Conservation (phyloP, 2,113 vertebrate species). For the Eolophus roseicapilla region DNA sequence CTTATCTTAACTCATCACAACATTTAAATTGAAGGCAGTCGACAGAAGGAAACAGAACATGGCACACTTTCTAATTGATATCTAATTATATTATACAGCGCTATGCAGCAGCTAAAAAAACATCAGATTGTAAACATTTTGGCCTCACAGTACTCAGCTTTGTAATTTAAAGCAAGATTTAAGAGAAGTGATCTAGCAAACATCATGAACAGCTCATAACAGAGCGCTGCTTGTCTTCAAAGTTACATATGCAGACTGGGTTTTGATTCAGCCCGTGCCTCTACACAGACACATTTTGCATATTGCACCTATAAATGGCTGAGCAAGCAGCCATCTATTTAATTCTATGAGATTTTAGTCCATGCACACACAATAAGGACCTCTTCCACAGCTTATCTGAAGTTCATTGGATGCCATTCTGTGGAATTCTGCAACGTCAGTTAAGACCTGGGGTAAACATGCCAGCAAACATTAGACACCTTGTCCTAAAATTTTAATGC, state of each 20-base stretch:
- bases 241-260: conserved; percentile 2
- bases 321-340: conserved; percentile 16
- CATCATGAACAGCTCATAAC: conserved; percentile 39
- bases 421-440: not conserved
- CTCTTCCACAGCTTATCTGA: not conserved
- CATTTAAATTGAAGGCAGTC: conserved; percentile 52
- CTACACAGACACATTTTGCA: conserved; percentile 25
- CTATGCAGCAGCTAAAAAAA: conserved; percentile 44
- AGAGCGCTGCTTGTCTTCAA: conserved; percentile 10
- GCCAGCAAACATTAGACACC: not conserved
- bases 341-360: not conserved
- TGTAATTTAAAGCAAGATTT: conserved; percentile 50
- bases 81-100: conserved; percentile 52
- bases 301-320: conserved; percentile 38
- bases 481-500: not conserved
- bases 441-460: not conserved
- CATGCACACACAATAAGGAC: not conserved
- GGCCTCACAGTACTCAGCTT: conserved; percentile 57
- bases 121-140: conserved; percentile 64
- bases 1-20: conserved; percentile 60
- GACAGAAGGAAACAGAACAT: conserved; percentile 59
- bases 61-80: conserved; percentile 62
- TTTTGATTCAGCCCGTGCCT: conserved; percentile 44
- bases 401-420: not conserved
- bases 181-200: conserved; percentile 46